Evolutionary conservation across 2,113 vertebrate genomes (phyloP), one percentile per base, ranked within the genome.

Genomic region (Hassar affinis): DNA sequence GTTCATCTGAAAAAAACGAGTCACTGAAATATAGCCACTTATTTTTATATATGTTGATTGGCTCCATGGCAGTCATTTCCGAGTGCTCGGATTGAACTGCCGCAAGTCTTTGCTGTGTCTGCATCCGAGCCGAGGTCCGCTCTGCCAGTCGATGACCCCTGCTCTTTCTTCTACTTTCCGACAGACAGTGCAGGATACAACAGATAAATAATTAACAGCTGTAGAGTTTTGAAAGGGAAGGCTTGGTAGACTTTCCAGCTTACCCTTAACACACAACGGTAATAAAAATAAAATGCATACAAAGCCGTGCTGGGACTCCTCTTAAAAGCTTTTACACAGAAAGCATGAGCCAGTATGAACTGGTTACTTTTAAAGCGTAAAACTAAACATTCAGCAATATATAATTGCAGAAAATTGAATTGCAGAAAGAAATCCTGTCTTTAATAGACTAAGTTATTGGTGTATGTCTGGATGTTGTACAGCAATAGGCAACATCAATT

Each of bases 261-360:
- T 78, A 61, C 75, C 52, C 15, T 38, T 51, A 42, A 74, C 79
- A 76, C 27, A 45, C 18, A 51, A 20, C 11, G 71, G 25, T 47
- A n/a, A n/a, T 49, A 33, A 56, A 45, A 79, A n/a, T n/a, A 9
- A 33, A 4, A 62, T 56, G 68, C 14, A 42, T 79, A 62, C 42
- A 11, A 76, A 59, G 45, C 38, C 47, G 80, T n/a, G 49, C 14
- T 27, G 9, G 35, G 17, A 6, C 38, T 59, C 30, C 14, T 22
- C 2, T 74, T 69, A 27, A 61, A 78, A 38, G 12, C 45, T 27
- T 57, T 52, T 71, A 35, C 49, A 17, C 14, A 38, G 27, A 54
- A 69, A 18, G 6, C 47, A 54, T 22, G 22, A 56, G 10, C 75
- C 85, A 47, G 64, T 54, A n/a, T n/a, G n/a, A 79, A 82, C 74